These are phyloP conservation scores for Nesogale talazaci DNA, from an alignment of 2,113 vertebrate species.

Conservation along the genomic window DNA sequence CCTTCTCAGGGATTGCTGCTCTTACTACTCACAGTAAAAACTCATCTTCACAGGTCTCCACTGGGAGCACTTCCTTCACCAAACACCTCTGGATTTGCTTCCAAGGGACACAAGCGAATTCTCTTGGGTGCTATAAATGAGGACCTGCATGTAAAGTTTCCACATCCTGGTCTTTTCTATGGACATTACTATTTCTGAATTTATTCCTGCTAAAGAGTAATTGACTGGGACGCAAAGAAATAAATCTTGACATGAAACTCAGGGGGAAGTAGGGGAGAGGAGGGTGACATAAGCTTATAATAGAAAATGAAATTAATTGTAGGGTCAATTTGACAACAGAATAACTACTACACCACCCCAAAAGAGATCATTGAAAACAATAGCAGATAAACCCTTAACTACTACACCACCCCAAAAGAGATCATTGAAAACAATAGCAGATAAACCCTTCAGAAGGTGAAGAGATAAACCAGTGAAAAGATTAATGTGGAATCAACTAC, in stretches of 20 bases:
- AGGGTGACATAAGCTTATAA: background rate
- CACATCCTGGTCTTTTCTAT: background rate
- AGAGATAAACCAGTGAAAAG: slow-evolving; percentile 22
- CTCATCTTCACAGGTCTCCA: background rate
- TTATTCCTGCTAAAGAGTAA: background rate
- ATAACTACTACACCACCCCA: background rate
- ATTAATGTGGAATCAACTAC: slow-evolving; percentile 8
- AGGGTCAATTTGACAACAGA: slow-evolving; percentile 37
- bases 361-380: background rate
- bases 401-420: background rate
- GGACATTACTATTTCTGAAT: background rate
- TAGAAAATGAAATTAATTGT: slow-evolving; percentile 48
- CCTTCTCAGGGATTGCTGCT: fast-evolving
- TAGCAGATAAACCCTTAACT: too few relatives aligned
- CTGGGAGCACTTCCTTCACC: background rate
- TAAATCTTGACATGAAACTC: background rate
- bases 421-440: background rate
- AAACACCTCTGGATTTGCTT: background rate
- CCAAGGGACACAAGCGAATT: background rate
- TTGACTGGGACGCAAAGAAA: background rate
- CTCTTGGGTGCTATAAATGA: background rate
- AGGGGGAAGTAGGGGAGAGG: background rate
- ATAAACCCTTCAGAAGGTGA: slow-evolving; percentile 12
- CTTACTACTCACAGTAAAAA: background rate
- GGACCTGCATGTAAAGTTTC: background rate